Evolutionary conservation across 1,140 invertebrate species (phyloP).

Genomic region (Halesus radiatus): DNA sequence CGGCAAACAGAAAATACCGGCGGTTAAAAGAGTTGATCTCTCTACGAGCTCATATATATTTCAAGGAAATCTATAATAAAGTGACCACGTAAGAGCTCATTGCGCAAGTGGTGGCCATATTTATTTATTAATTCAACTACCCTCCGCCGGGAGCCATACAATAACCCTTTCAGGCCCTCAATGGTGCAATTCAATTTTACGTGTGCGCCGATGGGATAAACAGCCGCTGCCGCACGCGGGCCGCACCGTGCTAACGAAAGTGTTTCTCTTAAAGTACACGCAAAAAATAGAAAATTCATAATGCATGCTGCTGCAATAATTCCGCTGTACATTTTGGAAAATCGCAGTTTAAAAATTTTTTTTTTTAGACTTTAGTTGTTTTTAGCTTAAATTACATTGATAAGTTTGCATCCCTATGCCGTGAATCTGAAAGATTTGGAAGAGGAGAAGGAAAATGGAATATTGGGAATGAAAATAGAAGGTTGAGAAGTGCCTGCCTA

Average conservation of each 20-base stretch:
- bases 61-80: conserved; percentile 23
- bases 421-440: no score
- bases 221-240: neutral
- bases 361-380: no score
- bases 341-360: no score
- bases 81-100: conserved; percentile 37
- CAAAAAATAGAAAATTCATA: neutral
- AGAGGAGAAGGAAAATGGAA: no score
- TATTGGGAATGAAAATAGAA: no score
- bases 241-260: neutral
- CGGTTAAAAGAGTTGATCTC: conserved; percentile 21
- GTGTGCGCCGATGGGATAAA: conserved; percentile 13
- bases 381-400: no score
- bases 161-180: conserved; percentile 34
- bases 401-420: no score
- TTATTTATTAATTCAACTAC: conserved; percentile 42
- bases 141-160: conserved; percentile 30
- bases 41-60: conserved; percentile 8
- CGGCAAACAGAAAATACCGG: neutral
- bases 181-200: conserved; percentile 41
- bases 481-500: no score
- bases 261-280: conserved; percentile 6
- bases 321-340: neutral
- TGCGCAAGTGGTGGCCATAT: conserved; percentile 25
- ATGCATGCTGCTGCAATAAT: neutral